A percentile compares a stretch with the other conserved stretches of the same genome.
These are phyloP conservation scores for Mizuhopecten yessoensis DNA, from an alignment of 1,140 invertebrate species.

Conservation along the genomic window DNA sequence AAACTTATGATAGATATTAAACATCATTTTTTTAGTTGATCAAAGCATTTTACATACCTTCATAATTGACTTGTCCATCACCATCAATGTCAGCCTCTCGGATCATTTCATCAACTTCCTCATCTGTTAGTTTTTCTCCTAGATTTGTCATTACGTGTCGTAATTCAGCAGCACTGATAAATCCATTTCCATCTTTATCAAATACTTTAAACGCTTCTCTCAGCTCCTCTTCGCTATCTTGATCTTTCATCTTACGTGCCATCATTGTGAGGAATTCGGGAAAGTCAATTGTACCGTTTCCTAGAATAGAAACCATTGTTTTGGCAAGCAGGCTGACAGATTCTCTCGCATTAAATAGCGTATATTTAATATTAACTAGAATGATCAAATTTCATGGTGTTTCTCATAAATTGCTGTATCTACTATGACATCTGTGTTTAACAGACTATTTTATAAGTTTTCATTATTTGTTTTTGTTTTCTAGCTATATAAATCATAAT, in stretches of 20 bases:
- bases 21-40: no score
- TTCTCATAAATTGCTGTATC: no score
- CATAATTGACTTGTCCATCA: slow-evolving; percentile 22
- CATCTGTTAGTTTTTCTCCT: slow-evolving; percentile 31
- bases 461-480: no score
- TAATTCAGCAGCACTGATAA: slow-evolving; percentile 33
- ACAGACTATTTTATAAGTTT: no score
- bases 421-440: no score
- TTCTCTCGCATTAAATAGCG: no score
- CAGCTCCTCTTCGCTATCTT: neutral
- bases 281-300: neutral
- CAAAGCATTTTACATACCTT: neutral
- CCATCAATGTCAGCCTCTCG: slow-evolving; percentile 10
- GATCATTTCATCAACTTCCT: slow-evolving; percentile 18
- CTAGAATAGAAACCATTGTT: neutral
- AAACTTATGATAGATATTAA: no score
- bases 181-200: neutral
- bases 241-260: neutral
- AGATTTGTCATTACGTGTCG: slow-evolving; percentile 9
- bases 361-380: no score
- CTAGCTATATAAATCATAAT: no score
- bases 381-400: no score
- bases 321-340: no score
- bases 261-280: slow-evolving; percentile 5
- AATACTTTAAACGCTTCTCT: slow-evolving; percentile 14